Evolutionary conservation across 2,113 vertebrate genomes (phyloP), one percentile per base, ranked within the genome.

Genomic region (Camelus bactrianus): DNA sequence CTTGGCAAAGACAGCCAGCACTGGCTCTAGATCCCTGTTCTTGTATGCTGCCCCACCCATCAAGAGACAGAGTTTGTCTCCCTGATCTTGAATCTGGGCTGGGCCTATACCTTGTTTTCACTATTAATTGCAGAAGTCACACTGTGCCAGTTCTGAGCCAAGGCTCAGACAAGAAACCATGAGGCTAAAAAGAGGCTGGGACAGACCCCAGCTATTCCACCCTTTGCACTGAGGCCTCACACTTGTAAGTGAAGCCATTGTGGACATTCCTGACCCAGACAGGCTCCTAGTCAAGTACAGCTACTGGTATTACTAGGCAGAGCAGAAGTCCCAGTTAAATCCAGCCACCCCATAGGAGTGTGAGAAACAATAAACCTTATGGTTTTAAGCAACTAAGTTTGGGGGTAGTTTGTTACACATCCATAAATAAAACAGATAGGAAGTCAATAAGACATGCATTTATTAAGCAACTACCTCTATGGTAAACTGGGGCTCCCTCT

Each of bases 321-420:
- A 93, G 35, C 2, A 93, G 32, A 30, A 42, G 26, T 79, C 11
- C 32, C 5, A 30, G 62, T 13, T 86, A 28, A 65, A 50, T 4
- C 32, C 24, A 84, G 30, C 2, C 38, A 90, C 28, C 54, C 19
- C 17, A 87, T 2, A 92, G 14, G 88, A 89, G 52, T 46, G 6
- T 86, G 8, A 76, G 24, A 73, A 96, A 89, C 28, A 92, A 72
- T 58, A 88, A 94, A 87, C n/a, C 12, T 15, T 94, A 28, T 52
- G 81, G 8, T 64, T 42, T 88, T 56, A 94, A 84, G 48, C 28
- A 54, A 85, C 8, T 60, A 16, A 65, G 12, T 93, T 88, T 76
- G 15, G 14, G 42, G 24, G 11, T 72, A 64, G 17, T 70, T 80
- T 96, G n/a, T 80, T 82, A 84, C 5, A 64, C 0, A 20, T 3